Conservation (phyloP, 2,888 invertebrate species). For the Leuctra nigra region DNA sequence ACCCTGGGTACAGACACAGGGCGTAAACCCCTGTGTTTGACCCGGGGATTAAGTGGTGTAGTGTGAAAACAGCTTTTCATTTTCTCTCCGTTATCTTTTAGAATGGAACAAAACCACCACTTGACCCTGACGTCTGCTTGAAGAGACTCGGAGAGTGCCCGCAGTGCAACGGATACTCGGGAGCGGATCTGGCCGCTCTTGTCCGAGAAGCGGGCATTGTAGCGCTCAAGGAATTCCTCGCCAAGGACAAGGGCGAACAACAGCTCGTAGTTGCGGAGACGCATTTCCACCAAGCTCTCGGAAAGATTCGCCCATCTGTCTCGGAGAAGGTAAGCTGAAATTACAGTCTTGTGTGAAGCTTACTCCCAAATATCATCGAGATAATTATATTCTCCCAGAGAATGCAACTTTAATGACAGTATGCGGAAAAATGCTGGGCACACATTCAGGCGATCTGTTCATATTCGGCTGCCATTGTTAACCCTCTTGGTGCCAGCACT, state of each 20-base stretch:
- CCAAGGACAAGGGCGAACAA: neutral
- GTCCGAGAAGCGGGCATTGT: slow-evolving; percentile 81
- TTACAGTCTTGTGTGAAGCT: neutral
- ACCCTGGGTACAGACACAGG: no score
- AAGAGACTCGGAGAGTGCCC: slow-evolving; percentile 59
- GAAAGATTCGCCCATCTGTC: slow-evolving; percentile 82
- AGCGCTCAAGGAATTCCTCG: slow-evolving; percentile 63
- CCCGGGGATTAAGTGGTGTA: no score
- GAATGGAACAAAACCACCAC: slow-evolving; percentile 71
- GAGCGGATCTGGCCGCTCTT: slow-evolving; percentile 88
- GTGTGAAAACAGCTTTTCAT: no score
- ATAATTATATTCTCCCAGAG: no score
- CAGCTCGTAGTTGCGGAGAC: slow-evolving; percentile 54
- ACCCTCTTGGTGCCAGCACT: no score
- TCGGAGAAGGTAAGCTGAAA: slow-evolving; percentile 52
- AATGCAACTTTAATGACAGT: no score
- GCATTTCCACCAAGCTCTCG: slow-evolving; percentile 72
- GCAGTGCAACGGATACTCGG: slow-evolving; percentile 73
- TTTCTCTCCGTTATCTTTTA: no score
- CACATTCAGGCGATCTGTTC: neutral
- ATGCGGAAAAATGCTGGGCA: no score
- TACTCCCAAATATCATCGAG: no score
- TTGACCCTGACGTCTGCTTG: slow-evolving; percentile 71
- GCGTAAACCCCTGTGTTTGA: no score
- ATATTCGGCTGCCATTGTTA: no score